Evolutionary conservation across 1,140 invertebrate genomes (phyloP).

Genomic region (Brachionus angularis): DNA sequence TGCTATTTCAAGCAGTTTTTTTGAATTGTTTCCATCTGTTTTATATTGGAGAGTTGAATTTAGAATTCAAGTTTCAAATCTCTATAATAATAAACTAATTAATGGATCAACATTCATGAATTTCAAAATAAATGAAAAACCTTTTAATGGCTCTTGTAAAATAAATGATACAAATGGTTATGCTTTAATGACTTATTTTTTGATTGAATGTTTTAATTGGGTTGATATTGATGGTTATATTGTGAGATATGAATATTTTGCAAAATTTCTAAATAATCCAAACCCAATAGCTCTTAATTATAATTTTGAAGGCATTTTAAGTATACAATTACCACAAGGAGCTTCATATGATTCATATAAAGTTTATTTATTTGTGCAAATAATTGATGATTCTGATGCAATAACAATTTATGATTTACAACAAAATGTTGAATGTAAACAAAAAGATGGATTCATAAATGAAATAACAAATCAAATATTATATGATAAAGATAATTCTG

Average conservation of each 20-base stretch:
- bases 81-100: neutral
- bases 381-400: constrained; percentile 33
- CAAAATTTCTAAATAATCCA: neutral
- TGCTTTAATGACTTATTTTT: constrained; percentile 3
- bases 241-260: constrained; percentile 20
- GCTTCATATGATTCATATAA: neutral
- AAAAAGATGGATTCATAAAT: neutral
- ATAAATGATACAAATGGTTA: neutral
- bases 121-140: constrained; percentile 27
- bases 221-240: constrained; percentile 28
- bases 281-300: constrained; percentile 11
- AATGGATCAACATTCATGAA: neutral
- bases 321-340: neutral
- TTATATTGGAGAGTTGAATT: neutral
- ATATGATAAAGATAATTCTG: neutral
- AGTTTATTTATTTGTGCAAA: neutral
- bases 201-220: neutral
- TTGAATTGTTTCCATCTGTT: neutral
- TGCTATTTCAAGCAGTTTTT: neutral
- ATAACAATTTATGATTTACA: neutral
- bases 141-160: neutral
- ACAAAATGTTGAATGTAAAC: no score
- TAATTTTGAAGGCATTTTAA: neutral
- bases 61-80: neutral
- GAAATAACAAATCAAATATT: neutral